Base-by-base conservation (phyloP, 2,113 vertebrate genomes). In the Picathartes gymnocephalus region DNA sequence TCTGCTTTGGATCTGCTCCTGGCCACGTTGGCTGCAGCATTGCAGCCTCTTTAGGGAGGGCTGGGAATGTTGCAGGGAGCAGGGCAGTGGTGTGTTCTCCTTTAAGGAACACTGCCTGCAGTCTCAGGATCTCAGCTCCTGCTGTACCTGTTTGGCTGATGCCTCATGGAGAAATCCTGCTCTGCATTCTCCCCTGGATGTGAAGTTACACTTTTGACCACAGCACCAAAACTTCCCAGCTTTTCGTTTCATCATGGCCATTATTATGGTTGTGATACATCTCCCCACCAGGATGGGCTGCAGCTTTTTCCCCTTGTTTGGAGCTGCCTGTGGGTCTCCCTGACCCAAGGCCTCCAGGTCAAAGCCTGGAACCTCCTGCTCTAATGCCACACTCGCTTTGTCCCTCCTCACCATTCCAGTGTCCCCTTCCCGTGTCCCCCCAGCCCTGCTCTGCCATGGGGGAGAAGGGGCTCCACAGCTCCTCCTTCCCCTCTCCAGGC, bases 301-400 rank as follows among this genome's bases (percentile, higher is more conserved):
- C 30, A 45, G 23, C 8, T 92, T 86, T 65, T 6, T 15, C 35
- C 30, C 81, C 14, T 48, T 13, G 10, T 45, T 39, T 15, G 51
- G 30, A 45, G 51, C 0, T 22, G n/a, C 27, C 18, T 3, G 1
- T 10, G 68, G 15, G 2, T 84, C 84, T 56, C 24, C 35, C 28
- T 47, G 35, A 28, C 6, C 51, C 39, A 3, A 33, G n/a, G 15
- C 15, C 47, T 16, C 51, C 33, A 11, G n/a, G 25, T 53, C 39
- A 5, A 6, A 57, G 37, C 39, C 56, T 30, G 33, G 30, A 51
- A 5, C 6, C 33, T 37, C n/a, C 28, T 24, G 9, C 31, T 40
- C 22, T 20, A 4, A 2, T 0, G 0, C 24, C 3, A 2, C 3
- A 8, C 15, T 68, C 0, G 0, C 37, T 62, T 66, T 58, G 15